Percentiles rank a stretch among this genome's conserved stretches.
These are phyloP conservation scores for Pseudococcus jackbeardsleyi DNA, from an alignment of 2,888 invertebrate genomes.

Conservation along the genomic window DNA sequence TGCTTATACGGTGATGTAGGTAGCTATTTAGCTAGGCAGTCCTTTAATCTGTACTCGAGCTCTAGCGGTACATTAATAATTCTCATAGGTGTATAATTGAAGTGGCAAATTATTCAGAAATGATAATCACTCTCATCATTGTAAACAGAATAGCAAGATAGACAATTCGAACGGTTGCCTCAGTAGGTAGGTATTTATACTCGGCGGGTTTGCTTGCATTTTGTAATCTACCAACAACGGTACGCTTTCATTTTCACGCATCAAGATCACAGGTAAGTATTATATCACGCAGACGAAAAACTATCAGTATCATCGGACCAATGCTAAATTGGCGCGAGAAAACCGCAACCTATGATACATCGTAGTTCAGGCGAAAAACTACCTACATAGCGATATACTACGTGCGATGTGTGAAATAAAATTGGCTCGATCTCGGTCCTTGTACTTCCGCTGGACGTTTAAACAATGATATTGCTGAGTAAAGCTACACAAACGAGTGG, in stretches of 20 bases:
- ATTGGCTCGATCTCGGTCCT: conserved; percentile 11
- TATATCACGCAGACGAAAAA: neutral
- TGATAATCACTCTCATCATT: conserved; percentile 22
- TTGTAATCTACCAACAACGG: neutral
- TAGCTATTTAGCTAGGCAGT: no score
- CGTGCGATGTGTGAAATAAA: neutral
- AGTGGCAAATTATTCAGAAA: conserved; percentile 43
- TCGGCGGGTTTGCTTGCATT: neutral
- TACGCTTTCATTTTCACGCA: conserved; percentile 48
- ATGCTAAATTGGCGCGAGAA: neutral
- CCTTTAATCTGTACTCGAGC: neutral
- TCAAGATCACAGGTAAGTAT: neutral
- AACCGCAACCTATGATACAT: neutral
- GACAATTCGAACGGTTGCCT: neutral
- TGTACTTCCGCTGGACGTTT: conserved; percentile 20
- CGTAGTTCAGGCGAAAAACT: neutral
- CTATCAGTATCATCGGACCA: neutral
- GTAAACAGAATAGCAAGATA: neutral
- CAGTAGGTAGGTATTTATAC: neutral
- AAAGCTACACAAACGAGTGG: neutral
- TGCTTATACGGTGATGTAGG: no score
- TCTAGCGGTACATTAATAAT: neutral
- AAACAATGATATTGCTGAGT: neutral
- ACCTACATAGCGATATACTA: no score
- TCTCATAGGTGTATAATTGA: conserved; percentile 28